Evolutionary conservation across 2,113 vertebrate species (phyloP).

Genomic region (Dipodomys spectabilis): DNA sequence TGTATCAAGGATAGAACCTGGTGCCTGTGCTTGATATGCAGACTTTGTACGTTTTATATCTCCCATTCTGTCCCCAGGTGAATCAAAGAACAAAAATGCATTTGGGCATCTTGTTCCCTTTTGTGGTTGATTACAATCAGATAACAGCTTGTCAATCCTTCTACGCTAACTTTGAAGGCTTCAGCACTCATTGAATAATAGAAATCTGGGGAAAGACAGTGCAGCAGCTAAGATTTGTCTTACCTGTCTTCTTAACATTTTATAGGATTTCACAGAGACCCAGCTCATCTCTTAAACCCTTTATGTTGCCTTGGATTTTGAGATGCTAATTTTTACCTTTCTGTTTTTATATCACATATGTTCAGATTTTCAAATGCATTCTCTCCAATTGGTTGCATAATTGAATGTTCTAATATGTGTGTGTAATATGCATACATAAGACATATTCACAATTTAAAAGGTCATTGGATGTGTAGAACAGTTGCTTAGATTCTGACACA

Average conservation of each 20-base stretch:
- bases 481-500: slow-evolving; percentile 16
- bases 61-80: background rate
- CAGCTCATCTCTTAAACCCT: slow-evolving; percentile 10
- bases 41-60: background rate
- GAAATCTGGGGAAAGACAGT: background rate
- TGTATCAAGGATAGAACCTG: slow-evolving; percentile 45
- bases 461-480: slow-evolving; percentile 1
- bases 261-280: background rate
- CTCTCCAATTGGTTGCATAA: slow-evolving; percentile 13
- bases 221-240: background rate
- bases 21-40: slow-evolving; percentile 3
- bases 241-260: slow-evolving; percentile 18
- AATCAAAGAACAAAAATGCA: slow-evolving; percentile 54
- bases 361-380: slow-evolving; percentile 64
- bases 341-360: slow-evolving; percentile 64
- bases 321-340: slow-evolving; percentile 76
- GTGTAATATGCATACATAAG: background rate
- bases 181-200: slow-evolving; percentile 21
- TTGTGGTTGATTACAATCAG: slow-evolving; percentile 36
- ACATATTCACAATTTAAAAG: slow-evolving; percentile 18
- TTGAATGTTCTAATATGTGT: slow-evolving; percentile 59
- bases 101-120: slow-evolving; percentile 33
- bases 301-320: slow-evolving; percentile 55
- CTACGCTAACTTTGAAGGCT: background rate
- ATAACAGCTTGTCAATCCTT: background rate